A percentile compares a stretch with the other conserved stretches of the same genome.
phyloP scores from a whole-genome alignment of 2,113 vertebrate species.

The Leptocoma aspasia region DNA sequence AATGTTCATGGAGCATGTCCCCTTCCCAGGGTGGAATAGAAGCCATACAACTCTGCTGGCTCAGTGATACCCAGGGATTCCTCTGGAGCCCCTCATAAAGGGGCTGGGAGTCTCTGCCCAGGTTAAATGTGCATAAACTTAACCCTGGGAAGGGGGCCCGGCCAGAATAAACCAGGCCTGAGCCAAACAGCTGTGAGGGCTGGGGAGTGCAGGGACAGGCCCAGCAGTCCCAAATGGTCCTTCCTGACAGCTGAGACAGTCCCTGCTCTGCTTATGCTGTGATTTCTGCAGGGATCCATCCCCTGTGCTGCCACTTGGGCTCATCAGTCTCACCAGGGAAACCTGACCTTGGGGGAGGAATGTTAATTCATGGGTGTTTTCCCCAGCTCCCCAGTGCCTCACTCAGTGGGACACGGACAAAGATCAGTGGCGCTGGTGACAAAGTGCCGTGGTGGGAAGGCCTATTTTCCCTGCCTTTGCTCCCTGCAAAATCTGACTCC shows the following conservation, averaged over 20 bases:
- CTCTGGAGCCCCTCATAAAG: background rate
- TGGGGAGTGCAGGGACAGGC: constrained; percentile 23
- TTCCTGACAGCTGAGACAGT: constrained; percentile 62
- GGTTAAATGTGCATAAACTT: constrained; percentile 53
- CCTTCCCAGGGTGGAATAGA: background rate
- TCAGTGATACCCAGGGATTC: background rate
- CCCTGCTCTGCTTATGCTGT: background rate
- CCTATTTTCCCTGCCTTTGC: background rate
- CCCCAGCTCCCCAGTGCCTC: background rate
- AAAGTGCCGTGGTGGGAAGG: background rate
- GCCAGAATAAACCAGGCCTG: background rate
- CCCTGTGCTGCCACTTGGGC: constrained; percentile 52
- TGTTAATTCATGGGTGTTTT: background rate
- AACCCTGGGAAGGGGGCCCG: background rate
- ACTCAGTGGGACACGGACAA: accelerated
- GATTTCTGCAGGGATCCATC: background rate
- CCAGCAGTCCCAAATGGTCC: constrained; percentile 61
- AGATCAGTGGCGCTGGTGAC: background rate
- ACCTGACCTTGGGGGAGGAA: background rate
- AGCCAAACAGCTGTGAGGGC: constrained; percentile 51
- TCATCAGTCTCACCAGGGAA: constrained; percentile 60
- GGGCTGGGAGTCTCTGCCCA: constrained; percentile 21
- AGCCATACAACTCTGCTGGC: background rate
- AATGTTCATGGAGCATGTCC: background rate
- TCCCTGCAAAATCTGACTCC: background rate